Base-by-base conservation (phyloP, 2,797 vertebrate species). In the Acanthurus lineatus region DNA sequence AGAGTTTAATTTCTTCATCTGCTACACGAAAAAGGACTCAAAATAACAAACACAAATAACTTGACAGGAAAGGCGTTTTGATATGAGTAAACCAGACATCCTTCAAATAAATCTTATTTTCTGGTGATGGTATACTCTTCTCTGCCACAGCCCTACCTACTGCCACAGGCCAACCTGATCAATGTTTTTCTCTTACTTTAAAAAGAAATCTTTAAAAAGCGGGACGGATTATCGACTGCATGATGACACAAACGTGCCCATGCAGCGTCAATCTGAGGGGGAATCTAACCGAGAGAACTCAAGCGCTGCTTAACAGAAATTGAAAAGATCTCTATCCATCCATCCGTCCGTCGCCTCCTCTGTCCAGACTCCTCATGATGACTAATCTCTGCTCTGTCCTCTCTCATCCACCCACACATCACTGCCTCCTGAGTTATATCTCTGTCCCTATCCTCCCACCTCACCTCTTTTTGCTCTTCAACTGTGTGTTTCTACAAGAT, bases 331-430 rank as follows among this genome's bases (percentile, higher is more conserved):
- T 81, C 51, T 44, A 1, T 80, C 69, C 3, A 3, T 44, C 52
- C 45, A 0, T 28, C 49, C 49, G 3, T 38, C 28, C 1, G 2
- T 25, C 38, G 6, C 48, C 42, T 28, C 49, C 40, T 70, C 69
- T 5, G 0, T 65, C 68, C 79, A 57, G 62, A 70, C 69, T 68
- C 76, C 71, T 75, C 73, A 70, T 10, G 77, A 87, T 77, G 88
- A 91, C 75, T 84, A 84, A 89, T 88, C 78, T 52, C 47, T 52
- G 45, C 76, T 75, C 25, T 16, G 16, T 70, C 64, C 25, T 25
- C 25, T 25, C 25, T 25, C 25, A 25, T 77, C 73, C 77, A 0
- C 70, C 85, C 77, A 76, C 72, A 4, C 84, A 49, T 20, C 58
- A 59, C 42, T 63, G 44, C 40, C 17, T 54, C 44, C 14, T 16